phyloP scores from a whole-genome alignment of 2,797 vertebrate species.

The Phalanger gymnotis region DNA sequence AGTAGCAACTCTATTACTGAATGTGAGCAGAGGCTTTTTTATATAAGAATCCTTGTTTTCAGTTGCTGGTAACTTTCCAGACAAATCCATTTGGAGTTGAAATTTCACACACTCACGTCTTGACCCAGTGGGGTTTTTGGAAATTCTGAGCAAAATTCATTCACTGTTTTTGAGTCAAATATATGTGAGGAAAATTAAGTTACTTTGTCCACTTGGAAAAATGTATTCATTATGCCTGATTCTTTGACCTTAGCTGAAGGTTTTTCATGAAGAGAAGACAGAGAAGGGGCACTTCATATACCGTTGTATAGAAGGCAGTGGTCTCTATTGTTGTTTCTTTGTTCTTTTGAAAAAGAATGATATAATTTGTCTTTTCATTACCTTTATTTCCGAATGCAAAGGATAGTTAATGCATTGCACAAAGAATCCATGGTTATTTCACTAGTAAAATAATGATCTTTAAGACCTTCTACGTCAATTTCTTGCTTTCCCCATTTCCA shows the following conservation, averaged over 20 bases:
- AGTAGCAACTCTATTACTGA: conserved; percentile 2
- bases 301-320: not conserved
- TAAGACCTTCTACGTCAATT: not conserved
- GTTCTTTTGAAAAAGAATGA: not conserved
- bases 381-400: not conserved
- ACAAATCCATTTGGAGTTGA: conserved; percentile 16
- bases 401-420: not conserved
- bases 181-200: conserved; percentile 20
- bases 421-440: not conserved
- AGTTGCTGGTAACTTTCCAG: conserved; percentile 4
- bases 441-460: not conserved
- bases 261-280: not conserved
- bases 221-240: not conserved
- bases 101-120: conserved; percentile 5
- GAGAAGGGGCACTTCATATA: not conserved
- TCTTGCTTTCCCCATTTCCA: not conserved
- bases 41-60: not conserved
- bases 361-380: not conserved
- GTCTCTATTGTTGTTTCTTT: not conserved
- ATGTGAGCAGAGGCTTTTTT: conserved; percentile 12
- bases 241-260: not conserved
- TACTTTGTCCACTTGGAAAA: conserved; percentile 30
- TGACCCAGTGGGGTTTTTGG: conserved; percentile 4
- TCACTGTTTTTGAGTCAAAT: conserved; percentile 33
- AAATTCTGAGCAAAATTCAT: conserved; percentile 44